Percentiles rank a stretch among this genome's conserved stretches.
These are phyloP conservation scores for Masticophis lateralis DNA, from an alignment of 2,797 vertebrate genomes.

Conservation along the genomic window DNA sequence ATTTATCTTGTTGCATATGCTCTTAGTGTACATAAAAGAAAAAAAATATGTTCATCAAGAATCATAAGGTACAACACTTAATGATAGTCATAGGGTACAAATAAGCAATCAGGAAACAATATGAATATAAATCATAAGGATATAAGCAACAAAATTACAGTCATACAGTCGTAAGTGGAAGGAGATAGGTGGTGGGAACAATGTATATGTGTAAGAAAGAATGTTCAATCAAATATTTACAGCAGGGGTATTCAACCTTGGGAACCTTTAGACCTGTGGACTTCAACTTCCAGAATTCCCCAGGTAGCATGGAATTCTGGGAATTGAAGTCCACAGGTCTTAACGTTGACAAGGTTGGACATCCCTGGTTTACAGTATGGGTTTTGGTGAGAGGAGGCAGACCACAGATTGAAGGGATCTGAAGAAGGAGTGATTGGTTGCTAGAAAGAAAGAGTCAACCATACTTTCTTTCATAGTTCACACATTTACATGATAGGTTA, in stretches of 20 bases:
- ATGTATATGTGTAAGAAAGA: background rate
- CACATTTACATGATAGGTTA: background rate
- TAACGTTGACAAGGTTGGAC: background rate
- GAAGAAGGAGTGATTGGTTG: background rate
- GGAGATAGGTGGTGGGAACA: too few species aligned
- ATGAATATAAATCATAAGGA: too few species aligned
- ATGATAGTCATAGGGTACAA: too few species aligned
- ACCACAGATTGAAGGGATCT: background rate
- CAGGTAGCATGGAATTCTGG: background rate
- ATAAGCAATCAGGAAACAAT: too few species aligned
- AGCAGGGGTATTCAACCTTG: background rate
- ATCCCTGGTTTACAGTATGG: background rate
- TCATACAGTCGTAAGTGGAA: too few species aligned
- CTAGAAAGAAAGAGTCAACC: background rate
- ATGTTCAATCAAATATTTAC: background rate
- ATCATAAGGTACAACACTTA: too few species aligned
- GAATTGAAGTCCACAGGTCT: background rate
- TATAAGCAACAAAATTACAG: too few species aligned
- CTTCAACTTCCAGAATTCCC: too few species aligned
- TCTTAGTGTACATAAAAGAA: too few species aligned
- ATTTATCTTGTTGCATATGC: too few species aligned
- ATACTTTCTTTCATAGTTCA: background rate
- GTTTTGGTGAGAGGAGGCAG: background rate
- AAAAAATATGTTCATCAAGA: too few species aligned
- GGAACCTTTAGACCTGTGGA: too few species aligned